A percentile compares a stretch with the other conserved stretches of the same genome.
Evolutionary conservation across 2,113 vertebrate species (phyloP).

Genomic region (Sebastes schlegelii): DNA sequence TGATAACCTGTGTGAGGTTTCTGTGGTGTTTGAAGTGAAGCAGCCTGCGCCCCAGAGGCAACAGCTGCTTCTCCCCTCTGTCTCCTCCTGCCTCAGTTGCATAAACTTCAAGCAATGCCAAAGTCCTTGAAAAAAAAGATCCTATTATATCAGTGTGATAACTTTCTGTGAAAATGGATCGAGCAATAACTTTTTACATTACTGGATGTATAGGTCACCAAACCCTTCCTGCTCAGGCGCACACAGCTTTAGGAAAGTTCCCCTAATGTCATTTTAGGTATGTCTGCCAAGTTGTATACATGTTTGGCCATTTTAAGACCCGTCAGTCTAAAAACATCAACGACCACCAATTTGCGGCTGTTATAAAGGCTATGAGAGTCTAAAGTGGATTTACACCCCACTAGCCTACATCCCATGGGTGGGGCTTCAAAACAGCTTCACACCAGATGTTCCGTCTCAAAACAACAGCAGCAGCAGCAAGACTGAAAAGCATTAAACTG

Average conservation of each 20-base stretch:
- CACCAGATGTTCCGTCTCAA: slow-evolving; percentile 69
- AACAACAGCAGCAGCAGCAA: slow-evolving; percentile 54
- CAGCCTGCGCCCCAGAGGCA: slow-evolving; percentile 36
- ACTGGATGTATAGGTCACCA: background rate
- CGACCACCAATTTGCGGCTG: background rate
- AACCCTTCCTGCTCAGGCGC: background rate
- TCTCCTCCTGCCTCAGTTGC: slow-evolving; percentile 32
- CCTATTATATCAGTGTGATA: background rate
- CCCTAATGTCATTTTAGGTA: background rate
- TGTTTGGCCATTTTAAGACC: slow-evolving; percentile 2
- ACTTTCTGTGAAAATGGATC: background rate
- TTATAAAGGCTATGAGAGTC: background rate
- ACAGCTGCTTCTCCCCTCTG: slow-evolving; percentile 62
- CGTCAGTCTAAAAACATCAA: background rate
- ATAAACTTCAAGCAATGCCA: slow-evolving; percentile 14
- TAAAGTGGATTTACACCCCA: slow-evolving; percentile 29
- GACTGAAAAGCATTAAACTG: background rate
- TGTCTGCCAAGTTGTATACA: background rate
- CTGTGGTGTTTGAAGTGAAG: slow-evolving; percentile 45
- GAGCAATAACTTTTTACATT: background rate
- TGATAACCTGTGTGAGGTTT: slow-evolving; percentile 56
- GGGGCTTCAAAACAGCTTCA: slow-evolving; percentile 37
- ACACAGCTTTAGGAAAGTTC: background rate
- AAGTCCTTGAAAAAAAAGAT: background rate
- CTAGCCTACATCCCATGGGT: slow-evolving; percentile 31